Evolutionary conservation across 30 jellyfish, hydroid and myxozoan species (phyloP).

Genomic region (Nemopilema nomurai): DNA sequence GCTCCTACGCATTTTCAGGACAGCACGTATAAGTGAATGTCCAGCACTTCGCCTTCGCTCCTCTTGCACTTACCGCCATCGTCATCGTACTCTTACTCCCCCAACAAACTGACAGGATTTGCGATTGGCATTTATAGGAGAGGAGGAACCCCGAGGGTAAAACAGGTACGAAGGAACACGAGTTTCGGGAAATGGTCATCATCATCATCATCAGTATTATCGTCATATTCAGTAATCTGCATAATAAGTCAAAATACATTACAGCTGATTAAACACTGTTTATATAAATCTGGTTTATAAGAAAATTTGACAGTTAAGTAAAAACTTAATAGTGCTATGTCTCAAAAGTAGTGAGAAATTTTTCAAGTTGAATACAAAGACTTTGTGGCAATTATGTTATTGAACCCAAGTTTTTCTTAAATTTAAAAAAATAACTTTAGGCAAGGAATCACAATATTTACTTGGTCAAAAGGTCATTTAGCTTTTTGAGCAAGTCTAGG

Average conservation of each 20-base stretch:
- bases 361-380: not conserved
- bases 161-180: too few species aligned
- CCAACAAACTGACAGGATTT: too few species aligned
- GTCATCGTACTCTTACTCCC: too few species aligned
- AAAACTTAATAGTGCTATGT: not conserved
- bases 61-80: too few species aligned
- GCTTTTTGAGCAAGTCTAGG: not conserved
- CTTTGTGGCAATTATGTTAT: not conserved
- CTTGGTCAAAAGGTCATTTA: not conserved
- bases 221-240: not conserved
- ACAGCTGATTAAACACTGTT: not conserved
- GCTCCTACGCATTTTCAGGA: too few species aligned
- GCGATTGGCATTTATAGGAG: too few species aligned
- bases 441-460: not conserved
- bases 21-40: too few species aligned
- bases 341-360: not conserved
- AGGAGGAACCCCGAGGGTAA: too few species aligned
- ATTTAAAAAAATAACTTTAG: not conserved
- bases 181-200: too few species aligned
- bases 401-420: not conserved
- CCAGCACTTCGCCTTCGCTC: too few species aligned
- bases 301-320: not conserved
- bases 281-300: not conserved
- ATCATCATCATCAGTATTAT: not conserved
- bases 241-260: not conserved